Evolutionary conservation across 2,888 invertebrate genomes (phyloP).

Genomic region (Cheilosia impressa): DNA sequence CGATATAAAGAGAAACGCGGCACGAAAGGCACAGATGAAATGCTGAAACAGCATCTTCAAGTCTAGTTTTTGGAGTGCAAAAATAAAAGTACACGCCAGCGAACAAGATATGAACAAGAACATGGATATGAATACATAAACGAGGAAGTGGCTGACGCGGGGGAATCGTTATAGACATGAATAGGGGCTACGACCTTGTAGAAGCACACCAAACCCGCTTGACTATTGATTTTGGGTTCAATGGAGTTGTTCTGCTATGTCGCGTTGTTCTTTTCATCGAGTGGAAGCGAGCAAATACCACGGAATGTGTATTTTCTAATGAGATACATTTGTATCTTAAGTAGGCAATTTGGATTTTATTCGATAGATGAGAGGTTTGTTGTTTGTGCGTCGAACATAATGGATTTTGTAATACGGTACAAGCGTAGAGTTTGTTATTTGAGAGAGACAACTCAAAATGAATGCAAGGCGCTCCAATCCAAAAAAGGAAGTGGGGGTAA

Average conservation of each 20-base stretch:
- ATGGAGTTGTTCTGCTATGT: conserved; percentile 21
- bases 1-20: conserved; percentile 24
- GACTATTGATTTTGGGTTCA: conserved; percentile 50
- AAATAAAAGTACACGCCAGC: conserved; percentile 34
- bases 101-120: conserved; percentile 17
- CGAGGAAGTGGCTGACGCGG: conserved; percentile 27
- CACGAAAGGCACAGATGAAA: conserved; percentile 47
- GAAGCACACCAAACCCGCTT: conserved; percentile 45
- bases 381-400: conserved; percentile 34
- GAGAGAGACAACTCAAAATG: neutral
- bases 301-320: conserved; percentile 50
- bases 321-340: conserved; percentile 57
- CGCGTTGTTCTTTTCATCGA: neutral
- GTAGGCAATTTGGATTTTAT: conserved; percentile 52
- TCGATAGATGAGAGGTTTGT: conserved; percentile 28
- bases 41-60: conserved; percentile 59
- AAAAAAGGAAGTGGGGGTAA: too few species aligned
- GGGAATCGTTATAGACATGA: conserved; percentile 24
- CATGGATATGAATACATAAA: conserved; percentile 13
- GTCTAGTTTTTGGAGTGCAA: conserved; percentile 62
- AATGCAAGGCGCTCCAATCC: too few species aligned
- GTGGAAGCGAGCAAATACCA: conserved; percentile 10
- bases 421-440: neutral
- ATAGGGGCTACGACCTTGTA: conserved; percentile 69
- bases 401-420: conserved; percentile 23